Conservation (phyloP, 2,113 vertebrate species). For the Pachycephala philippinensis region DNA sequence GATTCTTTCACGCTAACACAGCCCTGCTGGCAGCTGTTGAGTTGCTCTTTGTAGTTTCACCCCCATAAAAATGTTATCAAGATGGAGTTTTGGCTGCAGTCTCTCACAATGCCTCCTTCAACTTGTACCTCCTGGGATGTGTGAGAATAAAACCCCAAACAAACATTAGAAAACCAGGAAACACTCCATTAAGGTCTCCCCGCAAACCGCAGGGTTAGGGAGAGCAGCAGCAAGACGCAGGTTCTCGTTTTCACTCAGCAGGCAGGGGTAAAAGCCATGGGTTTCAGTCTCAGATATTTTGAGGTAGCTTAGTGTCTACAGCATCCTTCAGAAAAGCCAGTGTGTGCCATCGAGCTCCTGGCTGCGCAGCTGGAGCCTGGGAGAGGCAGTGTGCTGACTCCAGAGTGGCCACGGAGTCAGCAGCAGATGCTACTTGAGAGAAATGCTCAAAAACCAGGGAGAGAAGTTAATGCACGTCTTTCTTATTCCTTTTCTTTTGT, state of each 20-base stretch:
- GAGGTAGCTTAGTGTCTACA: neutral
- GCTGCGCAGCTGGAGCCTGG: neutral
- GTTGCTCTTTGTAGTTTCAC: slow-evolving; percentile 27
- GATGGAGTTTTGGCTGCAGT: slow-evolving; percentile 16
- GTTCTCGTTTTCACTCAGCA: rapidly evolving
- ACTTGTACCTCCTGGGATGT: neutral
- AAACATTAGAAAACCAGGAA: slow-evolving; percentile 7
- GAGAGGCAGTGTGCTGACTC: neutral
- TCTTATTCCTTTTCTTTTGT: no score
- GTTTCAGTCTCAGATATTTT: neutral
- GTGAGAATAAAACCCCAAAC: neutral
- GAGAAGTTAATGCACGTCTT: neutral
- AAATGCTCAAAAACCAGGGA: neutral
- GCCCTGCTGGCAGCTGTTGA: neutral
- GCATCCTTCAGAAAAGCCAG: neutral
- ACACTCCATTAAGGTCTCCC: neutral
- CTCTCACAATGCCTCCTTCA: slow-evolving; percentile 17
- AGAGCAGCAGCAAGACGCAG: rapidly evolving
- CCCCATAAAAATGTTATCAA: slow-evolving; percentile 42
- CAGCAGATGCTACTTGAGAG: neutral
- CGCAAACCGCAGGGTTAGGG: neutral
- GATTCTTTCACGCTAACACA: neutral
- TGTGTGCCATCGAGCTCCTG: neutral
- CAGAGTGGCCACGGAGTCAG: rapidly evolving
- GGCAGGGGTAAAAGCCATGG: neutral